Base-by-base conservation (phyloP, 2,113 vertebrate genomes). In the Pan paniscus region DNA sequence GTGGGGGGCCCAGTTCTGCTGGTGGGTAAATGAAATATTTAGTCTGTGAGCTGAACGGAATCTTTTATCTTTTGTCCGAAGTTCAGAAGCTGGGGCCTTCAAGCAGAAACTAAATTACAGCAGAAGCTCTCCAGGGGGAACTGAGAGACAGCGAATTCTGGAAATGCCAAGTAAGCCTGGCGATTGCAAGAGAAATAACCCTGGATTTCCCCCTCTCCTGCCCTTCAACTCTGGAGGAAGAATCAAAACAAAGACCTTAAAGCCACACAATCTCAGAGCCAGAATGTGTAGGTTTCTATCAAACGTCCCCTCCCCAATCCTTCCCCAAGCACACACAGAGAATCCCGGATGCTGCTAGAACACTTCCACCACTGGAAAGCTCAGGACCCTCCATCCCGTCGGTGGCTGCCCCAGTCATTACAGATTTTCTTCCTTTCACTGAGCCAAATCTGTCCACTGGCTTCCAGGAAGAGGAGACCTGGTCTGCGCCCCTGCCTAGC, bases 311-410 rank as follows among this genome's bases (percentile, higher is more conserved):
- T 61, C 32, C 35, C 25, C 48, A 13, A 22, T 17, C 10, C 20
- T 27, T 30, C 6, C 4, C 27, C 12, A 4, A 30, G 46, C 23
- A n/a, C 11, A 3, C 46, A 11, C 48, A 75, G 2, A 61, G 4
- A 72, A 43, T n/a, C 8, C 50, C 38, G 3, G 14, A 89, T 10
- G 48, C 78, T 75, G 12, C 9, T 43, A 70, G 35, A 27, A 40
- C 16, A 5, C 8, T 18, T 1, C 20, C 1, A 3, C 2, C 0
- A 1, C 67, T 20, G 0, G 32, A 57, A 30, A 80, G 40, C 5
- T 52, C 16, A 12, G 20, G 55, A 35, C 4, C 22, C 20, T 81
- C 9, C 14, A 1, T 38, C 50, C 18, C 0, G 0, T 50, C 9
- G 5, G 32, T 30, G 8, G 5, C 18, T 27, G 61, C 11, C 17